Base-by-base conservation (phyloP, 2,888 invertebrate genomes). In the Xestia rhomboidea region DNA sequence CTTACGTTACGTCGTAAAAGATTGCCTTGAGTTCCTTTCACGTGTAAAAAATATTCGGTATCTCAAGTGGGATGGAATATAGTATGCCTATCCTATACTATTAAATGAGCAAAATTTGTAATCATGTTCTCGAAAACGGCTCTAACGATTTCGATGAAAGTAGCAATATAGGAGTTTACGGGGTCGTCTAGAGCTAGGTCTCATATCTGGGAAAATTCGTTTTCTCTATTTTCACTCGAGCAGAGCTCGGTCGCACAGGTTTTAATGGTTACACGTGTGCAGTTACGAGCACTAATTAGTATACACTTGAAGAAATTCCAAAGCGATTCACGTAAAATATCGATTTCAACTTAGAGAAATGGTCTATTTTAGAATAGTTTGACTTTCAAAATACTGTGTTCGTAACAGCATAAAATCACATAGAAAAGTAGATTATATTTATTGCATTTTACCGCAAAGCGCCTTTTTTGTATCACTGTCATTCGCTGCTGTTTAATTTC, bases 11-110 rank as follows among this genome's bases (percentile, higher is more conserved):
- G 34, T 57, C 27, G 24, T 76, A 15, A 63, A 51, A 51, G 7
- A 27, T 6, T 21, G 41, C 30, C 30, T 60, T 76, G 30, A 38
- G 13, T 51, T 71, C 15, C 24, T 51, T 51, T 72, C 10, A 44
- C 60, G 73, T n/a, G 34, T 62, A 46, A 6, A 30, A 21, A 30
- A 13, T 11, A 8, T 13, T 24, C 2, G 21, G 1, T 27, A 11
- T 60, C 60, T 69, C 46, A 72, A 60, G 27, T 68, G 38, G n/a
- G 24, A 67, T 46, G 38, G 54, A 54, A 68, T 60, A 62, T 38
- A 67, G 44, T 7, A 27, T 57, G 67, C 27, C 27, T 70, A 21
- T 51, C 27, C n/a, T 13, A 27, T 6, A 54, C 0, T 54, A 13
- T 54, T n/a, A 27, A 5, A 57, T 15, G 27, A 57, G 15, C 27